These are phyloP conservation scores for Meandrina meandrites DNA, from an alignment of 92 coral and sea anemone genomes.

Conservation along the genomic window DNA sequence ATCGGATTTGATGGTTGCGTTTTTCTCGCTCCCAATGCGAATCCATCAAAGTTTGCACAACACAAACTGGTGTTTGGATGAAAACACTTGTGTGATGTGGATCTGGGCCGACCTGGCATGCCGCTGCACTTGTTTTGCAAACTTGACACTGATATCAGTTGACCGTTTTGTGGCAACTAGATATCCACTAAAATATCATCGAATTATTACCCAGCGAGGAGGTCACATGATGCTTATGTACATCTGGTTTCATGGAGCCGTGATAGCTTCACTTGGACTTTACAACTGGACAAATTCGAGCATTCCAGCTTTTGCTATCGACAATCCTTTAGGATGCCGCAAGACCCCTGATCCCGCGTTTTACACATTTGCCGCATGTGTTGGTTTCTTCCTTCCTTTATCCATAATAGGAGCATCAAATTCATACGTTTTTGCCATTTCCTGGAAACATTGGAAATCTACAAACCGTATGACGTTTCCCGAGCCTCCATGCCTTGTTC, in stretches of 20 bases:
- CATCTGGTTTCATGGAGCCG: constrained; percentile 71
- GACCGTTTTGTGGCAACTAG: constrained; percentile 74
- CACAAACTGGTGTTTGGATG: constrained; percentile 64
- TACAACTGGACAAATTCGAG: constrained; percentile 70
- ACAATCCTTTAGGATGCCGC: constrained; percentile 56
- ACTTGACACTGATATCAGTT: constrained; percentile 64
- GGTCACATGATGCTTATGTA: constrained; percentile 55
- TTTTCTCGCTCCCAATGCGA: constrained; percentile 61
- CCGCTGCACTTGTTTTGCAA: constrained; percentile 69
- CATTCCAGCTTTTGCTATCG: constrained; percentile 37
- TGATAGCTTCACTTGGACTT: constrained; percentile 67
- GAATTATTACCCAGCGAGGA: constrained; percentile 47
- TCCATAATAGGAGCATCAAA: constrained; percentile 62
- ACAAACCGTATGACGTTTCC: constrained; percentile 60
- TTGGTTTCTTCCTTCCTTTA: constrained; percentile 78
- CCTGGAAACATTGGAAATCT: constrained; percentile 78
- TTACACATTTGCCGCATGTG: constrained; percentile 68
- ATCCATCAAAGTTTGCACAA: constrained; percentile 64
- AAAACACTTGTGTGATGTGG: constrained; percentile 56
- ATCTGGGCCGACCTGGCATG: constrained; percentile 57
- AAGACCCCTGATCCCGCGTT: constrained; percentile 61
- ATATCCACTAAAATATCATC: constrained; percentile 72
- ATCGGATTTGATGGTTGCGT: constrained; percentile 70
- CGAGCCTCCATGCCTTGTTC: constrained; percentile 21
- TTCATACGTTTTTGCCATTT: constrained; percentile 74